Conservation (phyloP, 2,113 vertebrate genomes). For the Peromyscus maniculatus region DNA sequence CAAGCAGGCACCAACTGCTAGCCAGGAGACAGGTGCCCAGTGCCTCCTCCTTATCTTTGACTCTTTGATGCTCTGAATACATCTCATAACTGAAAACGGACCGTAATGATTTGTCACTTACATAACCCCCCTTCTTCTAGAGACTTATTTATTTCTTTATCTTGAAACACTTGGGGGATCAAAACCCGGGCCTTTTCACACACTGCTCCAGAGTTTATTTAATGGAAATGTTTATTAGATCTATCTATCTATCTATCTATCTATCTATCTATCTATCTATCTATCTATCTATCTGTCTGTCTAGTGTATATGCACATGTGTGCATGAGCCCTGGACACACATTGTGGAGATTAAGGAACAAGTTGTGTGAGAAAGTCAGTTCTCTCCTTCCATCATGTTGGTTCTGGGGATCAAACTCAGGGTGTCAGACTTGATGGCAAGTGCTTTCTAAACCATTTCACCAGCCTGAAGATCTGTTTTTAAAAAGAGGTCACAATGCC, state of each 20-base stretch:
- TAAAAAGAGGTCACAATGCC: background rate
- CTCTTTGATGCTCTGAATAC: background rate
- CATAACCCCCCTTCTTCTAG: background rate
- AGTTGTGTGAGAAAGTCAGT: background rate
- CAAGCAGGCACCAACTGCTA: background rate
- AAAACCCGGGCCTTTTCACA: background rate
- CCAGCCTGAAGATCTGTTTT: background rate
- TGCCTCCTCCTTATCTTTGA: background rate
- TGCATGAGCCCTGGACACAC: background rate
- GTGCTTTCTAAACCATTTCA: background rate
- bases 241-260: background rate
- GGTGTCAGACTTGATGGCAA: background rate
- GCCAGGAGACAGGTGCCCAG: background rate
- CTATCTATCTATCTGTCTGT: no score
- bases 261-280: no score
- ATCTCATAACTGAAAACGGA: background rate
- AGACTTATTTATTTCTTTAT: background rate
- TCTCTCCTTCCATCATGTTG: background rate
- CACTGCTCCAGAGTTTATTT: background rate
- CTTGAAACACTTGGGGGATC: background rate
- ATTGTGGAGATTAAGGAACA: background rate
- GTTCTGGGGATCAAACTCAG: background rate
- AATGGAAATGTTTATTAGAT: background rate
- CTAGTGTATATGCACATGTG: background rate
- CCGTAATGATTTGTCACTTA: background rate